Evolutionary conservation across 2,797 vertebrate genomes (phyloP), one percentile per base, ranked within the genome.

Genomic region (Sebastolobus alascanus): DNA sequence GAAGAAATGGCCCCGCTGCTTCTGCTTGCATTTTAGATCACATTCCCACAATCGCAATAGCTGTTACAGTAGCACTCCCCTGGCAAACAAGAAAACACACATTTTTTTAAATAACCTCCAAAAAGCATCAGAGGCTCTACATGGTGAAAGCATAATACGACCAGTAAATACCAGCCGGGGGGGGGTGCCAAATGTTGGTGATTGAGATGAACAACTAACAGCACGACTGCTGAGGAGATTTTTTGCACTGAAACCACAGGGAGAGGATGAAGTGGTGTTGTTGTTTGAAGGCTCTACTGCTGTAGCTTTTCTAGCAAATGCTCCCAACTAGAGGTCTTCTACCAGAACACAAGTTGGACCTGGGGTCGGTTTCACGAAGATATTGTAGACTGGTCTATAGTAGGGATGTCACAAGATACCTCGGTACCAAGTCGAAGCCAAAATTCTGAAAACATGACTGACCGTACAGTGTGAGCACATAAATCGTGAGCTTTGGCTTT

Each of bases 1-100:
- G 72, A 64, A 81, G 33, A 65, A 43, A 22, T 0, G 9, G 9
- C 83, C 50, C 50, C 5, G 63, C 69, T 85, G 59, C 25, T 63
- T 60, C 75, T 76, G 64, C 38, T 38, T 37, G 55, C 58, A 40
- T 77, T 18, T 22, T 22, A 20, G 59, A 78, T 71, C 71, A 27
- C 56, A 50, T n/a, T 25, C 63, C 7, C 71, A 55, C 43, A 75
- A 75, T 29, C 56, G 6, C 75, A 63, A 18, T 12, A 64, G 54
- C 70, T 33, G 20, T 5, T 31, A 14, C 25, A n/a, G 14, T 8
- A 74, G 22, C 46, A 11, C 37, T 58, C 58, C 16, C 58, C 8
- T 5, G 13, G 20, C 37, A 33, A 38, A 60, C 46, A n/a, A 46
- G 20, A 40, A 68, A 68, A 59, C 67, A 64, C 66, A 77, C 20